Evolutionary conservation across 2,888 invertebrate genomes (phyloP).

Genomic region (Agonopterix subpropinquella): DNA sequence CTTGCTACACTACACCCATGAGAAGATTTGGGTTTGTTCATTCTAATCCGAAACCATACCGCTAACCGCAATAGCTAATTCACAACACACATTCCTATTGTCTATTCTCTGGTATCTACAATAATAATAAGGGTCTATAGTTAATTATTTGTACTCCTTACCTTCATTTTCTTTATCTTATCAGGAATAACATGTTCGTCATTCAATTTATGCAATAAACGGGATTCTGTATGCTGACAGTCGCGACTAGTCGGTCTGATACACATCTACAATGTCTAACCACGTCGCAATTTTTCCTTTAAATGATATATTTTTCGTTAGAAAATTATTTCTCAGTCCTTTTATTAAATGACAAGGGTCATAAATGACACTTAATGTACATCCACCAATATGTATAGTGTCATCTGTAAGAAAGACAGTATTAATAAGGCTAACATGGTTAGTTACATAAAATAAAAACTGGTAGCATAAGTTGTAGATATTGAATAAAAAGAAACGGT

Average conservation of each 20-base stretch:
- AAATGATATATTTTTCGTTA: slow-evolving; percentile 7
- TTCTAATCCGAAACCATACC: no score
- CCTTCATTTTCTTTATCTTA: slow-evolving; percentile 11
- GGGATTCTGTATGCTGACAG: slow-evolving; percentile 8
- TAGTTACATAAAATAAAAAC: no score
- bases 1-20: no score
- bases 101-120: no score
- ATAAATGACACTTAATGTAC: slow-evolving; percentile 6
- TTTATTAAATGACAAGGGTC: slow-evolving; percentile 15
- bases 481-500: background rate
- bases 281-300: slow-evolving; percentile 8
- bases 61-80: no score
- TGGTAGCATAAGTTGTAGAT: background rate
- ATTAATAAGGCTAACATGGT: background rate
- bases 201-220: slow-evolving; percentile 9
- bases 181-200: slow-evolving; percentile 9
- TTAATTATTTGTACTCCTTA: background rate
- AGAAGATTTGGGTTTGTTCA: no score
- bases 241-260: slow-evolving; percentile 14
- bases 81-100: no score
- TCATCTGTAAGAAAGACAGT: slow-evolving; percentile 10
- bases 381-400: slow-evolving; percentile 1
- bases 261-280: slow-evolving; percentile 13
- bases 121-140: no score
- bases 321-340: slow-evolving; percentile 13